phyloP scores from a whole-genome alignment of 2,113 vertebrate genomes.

The Kryptolebias marmoratus region DNA sequence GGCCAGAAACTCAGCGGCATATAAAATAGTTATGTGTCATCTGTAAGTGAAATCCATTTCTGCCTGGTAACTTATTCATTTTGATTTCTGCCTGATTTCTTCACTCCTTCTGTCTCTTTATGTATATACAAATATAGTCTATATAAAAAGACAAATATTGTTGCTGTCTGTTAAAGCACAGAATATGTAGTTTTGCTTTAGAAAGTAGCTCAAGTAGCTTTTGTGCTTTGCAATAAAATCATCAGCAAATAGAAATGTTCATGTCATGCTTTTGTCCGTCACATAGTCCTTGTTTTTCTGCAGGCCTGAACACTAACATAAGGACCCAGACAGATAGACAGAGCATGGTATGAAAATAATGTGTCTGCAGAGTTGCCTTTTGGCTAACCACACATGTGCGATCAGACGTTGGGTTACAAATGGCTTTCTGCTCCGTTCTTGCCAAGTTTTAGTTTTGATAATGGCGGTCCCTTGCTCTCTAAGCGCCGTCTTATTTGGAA shows the following conservation, averaged over 20 bases:
- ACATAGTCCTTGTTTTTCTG: constrained; percentile 7
- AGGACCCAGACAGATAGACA: constrained; percentile 10
- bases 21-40: constrained; percentile 81
- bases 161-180: constrained; percentile 4
- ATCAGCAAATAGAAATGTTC: constrained; percentile 20
- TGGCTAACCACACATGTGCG: constrained; percentile 21
- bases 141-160: background rate
- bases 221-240: constrained; percentile 43
- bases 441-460: constrained; percentile 47
- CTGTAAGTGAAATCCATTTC: constrained; percentile 74
- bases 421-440: constrained; percentile 45
- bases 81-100: constrained; percentile 37
- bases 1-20: constrained; percentile 49
- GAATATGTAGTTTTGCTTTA: constrained; percentile 25
- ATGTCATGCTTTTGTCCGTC: constrained; percentile 30
- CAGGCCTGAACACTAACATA: background rate
- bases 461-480: constrained; percentile 4
- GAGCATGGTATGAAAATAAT: constrained; percentile 15
- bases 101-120: background rate
- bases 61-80: constrained; percentile 77
- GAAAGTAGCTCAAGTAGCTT: constrained; percentile 32
- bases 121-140: background rate
- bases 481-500: constrained; percentile 44
- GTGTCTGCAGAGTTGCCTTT: constrained; percentile 23
- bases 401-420: constrained; percentile 44